Evolutionary conservation across 2,888 invertebrate species (phyloP).

Genomic region (Megastigmus dorsalis): DNA sequence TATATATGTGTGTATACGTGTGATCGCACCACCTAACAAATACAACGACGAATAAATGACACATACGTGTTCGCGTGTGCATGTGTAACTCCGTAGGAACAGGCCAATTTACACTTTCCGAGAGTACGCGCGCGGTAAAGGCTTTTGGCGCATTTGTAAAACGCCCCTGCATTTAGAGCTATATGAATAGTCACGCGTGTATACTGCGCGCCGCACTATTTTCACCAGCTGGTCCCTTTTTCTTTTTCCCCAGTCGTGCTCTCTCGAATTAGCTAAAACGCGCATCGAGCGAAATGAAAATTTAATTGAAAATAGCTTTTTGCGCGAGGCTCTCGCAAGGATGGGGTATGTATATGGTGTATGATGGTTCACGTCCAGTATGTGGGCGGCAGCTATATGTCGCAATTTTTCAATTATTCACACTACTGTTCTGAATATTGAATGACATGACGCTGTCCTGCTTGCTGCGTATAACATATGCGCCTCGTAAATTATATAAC

Average conservation of each 20-base stretch:
- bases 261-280: neutral
- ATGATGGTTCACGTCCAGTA: neutral
- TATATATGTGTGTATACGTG: too few relatives aligned
- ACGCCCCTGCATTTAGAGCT: conserved; percentile 14
- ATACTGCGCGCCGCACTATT: neutral
- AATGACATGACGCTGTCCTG: neutral
- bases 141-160: conserved; percentile 28
- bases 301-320: conserved; percentile 36
- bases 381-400: neutral
- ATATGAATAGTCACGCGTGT: neutral
- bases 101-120: conserved; percentile 5
- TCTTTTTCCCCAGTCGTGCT: too few relatives aligned
- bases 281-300: conserved; percentile 14
- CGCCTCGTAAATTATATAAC: conserved; percentile 33
- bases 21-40: too few relatives aligned
- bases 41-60: too few relatives aligned
- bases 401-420: conserved; percentile 37
- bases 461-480: neutral
- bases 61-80: too few relatives aligned
- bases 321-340: too few relatives aligned
- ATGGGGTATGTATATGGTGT: neutral
- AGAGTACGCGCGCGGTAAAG: conserved; percentile 17
- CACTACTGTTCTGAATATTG: conserved; percentile 46
- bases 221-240: too few relatives aligned
- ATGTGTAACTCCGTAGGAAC: too few relatives aligned